Conservation (phyloP, 2,797 vertebrate species). For the Periophthalmus magnuspinnatus region DNA sequence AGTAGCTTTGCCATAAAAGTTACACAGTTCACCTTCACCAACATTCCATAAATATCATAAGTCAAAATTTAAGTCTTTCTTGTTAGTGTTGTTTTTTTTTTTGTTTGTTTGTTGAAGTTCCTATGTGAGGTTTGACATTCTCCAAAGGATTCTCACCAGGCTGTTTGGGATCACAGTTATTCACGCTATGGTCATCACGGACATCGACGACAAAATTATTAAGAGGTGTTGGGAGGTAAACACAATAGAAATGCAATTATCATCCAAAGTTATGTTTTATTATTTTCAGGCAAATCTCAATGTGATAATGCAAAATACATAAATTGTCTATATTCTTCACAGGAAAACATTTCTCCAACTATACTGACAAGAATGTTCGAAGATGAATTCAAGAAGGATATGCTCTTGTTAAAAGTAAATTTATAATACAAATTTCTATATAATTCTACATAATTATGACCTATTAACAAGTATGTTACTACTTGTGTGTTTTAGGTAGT, state of each 20-base stretch:
- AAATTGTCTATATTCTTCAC: slow-evolving; percentile 2
- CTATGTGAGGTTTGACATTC: slow-evolving; percentile 92
- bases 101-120: slow-evolving; percentile 72
- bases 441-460: too few species aligned
- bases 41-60: neutral
- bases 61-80: neutral
- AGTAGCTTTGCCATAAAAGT: too few species aligned
- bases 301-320: neutral
- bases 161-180: slow-evolving; percentile 86
- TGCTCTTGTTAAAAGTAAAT: slow-evolving; percentile 88
- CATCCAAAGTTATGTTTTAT: neutral
- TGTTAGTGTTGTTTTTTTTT: neutral
- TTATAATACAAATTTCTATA: neutral
- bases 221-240: slow-evolving; percentile 84
- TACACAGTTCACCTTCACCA: neutral
- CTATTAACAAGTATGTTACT: neutral
- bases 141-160: slow-evolving; percentile 87
- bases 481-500: slow-evolving; percentile 79
- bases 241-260: neutral
- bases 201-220: slow-evolving; percentile 97
- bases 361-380: slow-evolving; percentile 86
- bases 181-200: slow-evolving; percentile 95
- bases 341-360: slow-evolving; percentile 84
- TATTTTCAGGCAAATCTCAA: neutral
- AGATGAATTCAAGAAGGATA: slow-evolving; percentile 93